Conservation (phyloP, 2,113 vertebrate genomes). For the Dasyornis broadbenti region DNA sequence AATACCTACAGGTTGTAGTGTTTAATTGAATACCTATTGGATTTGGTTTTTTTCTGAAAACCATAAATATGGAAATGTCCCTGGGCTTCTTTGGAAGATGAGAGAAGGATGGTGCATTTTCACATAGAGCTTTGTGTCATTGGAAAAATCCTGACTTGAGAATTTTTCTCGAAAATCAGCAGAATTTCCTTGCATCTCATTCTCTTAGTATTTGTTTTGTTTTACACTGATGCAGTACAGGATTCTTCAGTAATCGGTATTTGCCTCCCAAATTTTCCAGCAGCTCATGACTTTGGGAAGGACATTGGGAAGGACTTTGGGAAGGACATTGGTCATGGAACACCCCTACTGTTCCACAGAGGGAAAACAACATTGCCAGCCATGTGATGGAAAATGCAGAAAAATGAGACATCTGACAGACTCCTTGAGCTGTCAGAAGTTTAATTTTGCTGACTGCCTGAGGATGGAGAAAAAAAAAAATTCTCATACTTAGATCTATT, state of each 20-base stretch:
- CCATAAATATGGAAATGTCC: neutral
- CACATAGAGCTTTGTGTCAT: neutral
- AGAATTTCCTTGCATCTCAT: neutral
- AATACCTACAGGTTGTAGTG: neutral
- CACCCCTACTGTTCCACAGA: neutral
- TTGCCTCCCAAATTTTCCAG: neutral
- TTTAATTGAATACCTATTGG: neutral
- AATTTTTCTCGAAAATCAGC: neutral
- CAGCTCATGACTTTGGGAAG: neutral
- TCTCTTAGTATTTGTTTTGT: neutral
- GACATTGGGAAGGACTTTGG: neutral
- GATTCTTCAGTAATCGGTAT: neutral
- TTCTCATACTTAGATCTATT: neutral
- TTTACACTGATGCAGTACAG: neutral
- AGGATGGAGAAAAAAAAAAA: accelerated
- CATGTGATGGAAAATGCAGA: neutral
- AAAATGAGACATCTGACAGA: neutral
- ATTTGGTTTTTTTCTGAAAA: neutral
- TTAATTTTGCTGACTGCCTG: neutral
- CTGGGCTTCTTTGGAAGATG: neutral
- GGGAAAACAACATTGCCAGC: neutral
- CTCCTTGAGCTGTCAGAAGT: neutral
- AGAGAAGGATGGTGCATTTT: neutral
- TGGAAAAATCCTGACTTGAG: neutral
- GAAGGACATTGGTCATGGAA: neutral